Evolutionary conservation across 1,140 invertebrate genomes (phyloP), one percentile per base, ranked within the genome.

Genomic region (Pogonomyrmex barbatus): DNA sequence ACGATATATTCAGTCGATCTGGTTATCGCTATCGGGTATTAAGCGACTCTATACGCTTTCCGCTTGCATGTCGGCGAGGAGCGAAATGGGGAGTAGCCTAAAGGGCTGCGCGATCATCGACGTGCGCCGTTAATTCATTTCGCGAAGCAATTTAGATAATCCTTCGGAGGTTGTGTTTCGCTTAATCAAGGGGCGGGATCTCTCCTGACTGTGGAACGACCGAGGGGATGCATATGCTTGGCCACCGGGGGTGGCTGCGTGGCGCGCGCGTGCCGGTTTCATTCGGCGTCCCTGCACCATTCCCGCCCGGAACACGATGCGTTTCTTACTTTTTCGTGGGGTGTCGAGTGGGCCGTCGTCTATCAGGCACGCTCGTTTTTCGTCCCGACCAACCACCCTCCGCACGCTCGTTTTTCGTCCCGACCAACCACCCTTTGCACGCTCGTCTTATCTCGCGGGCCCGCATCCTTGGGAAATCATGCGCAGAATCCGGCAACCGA

Each of bases 111-210:
- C 81, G 89, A 90, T 90, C 89, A 91, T 91, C 91, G 91, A 92
- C 88, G 91, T 91, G 88, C 85, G 81, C 90, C 91, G 93, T 94
- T 94, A 94, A 94, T 94, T 94, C 89, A 94, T 94, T 93, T 94
- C 93, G 93, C 92, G 90, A 90, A 92, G 89, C 93, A 92, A 94
- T 94, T 94, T 92, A 92, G 92, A 94, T 94, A 92, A 94, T 94
- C 92, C 91, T 88, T 88, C 70, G 85, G 86, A 89, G 90, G 92
- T 93, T 90, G 91, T 93, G 93, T 94, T 93, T 91, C 89, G 88
- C 89, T 93, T 93, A 92, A 92, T 92, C 91, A 91, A 85, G 89
- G 91, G 93, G 91, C 87, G 91, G 87, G 85, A 92, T 92, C 87
- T 92, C 82, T 92, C 84, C 68, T 91, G 81, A 90, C 79, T 86